Base-by-base conservation (phyloP, 2,888 invertebrate species). In the Platerodrilus igneus region DNA sequence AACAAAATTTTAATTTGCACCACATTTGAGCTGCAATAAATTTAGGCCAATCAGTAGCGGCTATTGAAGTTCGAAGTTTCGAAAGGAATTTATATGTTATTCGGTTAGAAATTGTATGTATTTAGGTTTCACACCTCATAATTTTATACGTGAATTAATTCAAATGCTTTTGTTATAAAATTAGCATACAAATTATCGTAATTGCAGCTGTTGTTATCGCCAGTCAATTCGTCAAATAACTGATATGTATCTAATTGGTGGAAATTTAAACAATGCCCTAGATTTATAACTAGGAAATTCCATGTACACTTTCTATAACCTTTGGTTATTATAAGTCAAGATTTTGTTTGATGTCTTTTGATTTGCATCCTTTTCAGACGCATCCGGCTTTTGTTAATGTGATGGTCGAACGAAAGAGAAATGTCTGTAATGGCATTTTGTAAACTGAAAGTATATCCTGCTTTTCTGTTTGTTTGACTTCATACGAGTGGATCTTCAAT, bases 221-320 rank as follows among this genome's bases (percentile, higher is more conserved):
- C n/a, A n/a, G n/a, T n/a, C n/a, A n/a, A n/a, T n/a, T n/a, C n/a
- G n/a, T n/a, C n/a, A n/a, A n/a, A n/a, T n/a, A n/a, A n/a, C n/a
- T n/a, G 36, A 41, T 37, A 36, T 36, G 27, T 29, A 35, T 37
- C 31, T 32, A 32, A 20, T 32, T 32, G n/a, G n/a, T n/a, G 36
- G 41, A 41, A 36, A 31, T 37, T 31, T 41, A 37, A 36, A 27
- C 32, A 30, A 22, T 37, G 41, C 41, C 41, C 41, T 29, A 41
- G 36, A 41, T 41, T 41, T 32, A 21, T 27, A 34, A 31, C 17
- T 41, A 41, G 41, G 37, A 41, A 41, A 41, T 41, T 35, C 41
- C 25, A 30, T 18, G 15, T 20, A 36, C 41, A 41, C 41, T 41
- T 41, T 36, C 36, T 37, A 37, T 32, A 27, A 41, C 41, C 35